Conservation (phyloP, 2,113 vertebrate species). For the Prunella himalayana region DNA sequence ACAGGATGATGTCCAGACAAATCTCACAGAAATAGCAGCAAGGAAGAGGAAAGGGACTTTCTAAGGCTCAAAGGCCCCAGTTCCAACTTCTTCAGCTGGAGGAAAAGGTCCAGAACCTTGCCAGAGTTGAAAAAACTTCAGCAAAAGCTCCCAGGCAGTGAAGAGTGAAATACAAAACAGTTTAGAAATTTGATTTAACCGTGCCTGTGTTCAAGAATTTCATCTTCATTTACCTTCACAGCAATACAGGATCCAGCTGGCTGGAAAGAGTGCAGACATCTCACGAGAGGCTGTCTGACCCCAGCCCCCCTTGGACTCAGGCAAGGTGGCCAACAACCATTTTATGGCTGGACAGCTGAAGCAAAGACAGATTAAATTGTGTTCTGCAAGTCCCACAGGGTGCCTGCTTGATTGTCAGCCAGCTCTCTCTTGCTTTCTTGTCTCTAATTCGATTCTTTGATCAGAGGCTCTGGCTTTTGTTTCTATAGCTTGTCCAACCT, state of each 20-base stretch:
- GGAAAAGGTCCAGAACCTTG: not conserved
- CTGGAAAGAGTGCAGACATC: not conserved
- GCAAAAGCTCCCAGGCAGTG: not conserved
- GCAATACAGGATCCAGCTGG: not conserved
- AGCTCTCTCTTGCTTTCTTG: slow-evolving; percentile 22
- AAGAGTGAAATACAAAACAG: not conserved
- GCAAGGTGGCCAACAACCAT: not conserved
- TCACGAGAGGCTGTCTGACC: not conserved
- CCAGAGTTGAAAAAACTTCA: not conserved
- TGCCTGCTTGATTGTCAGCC: not conserved
- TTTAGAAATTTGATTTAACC: not conserved
- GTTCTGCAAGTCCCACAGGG: not conserved
- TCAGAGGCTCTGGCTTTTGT: slow-evolving; percentile 34
- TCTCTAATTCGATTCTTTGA: slow-evolving; percentile 39
- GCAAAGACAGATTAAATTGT: not conserved
- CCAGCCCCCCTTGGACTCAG: not conserved
- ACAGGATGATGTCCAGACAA: not conserved
- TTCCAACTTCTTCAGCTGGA: not conserved
- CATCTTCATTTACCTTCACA: not conserved
- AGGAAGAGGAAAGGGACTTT: not conserved
- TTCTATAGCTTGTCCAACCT: not conserved
- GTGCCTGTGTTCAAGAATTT: not conserved
- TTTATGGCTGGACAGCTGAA: not conserved
- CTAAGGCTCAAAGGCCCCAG: not conserved
- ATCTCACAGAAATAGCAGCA: not conserved